These are phyloP conservation scores for Littorina saxatilis DNA, from an alignment of 1,140 invertebrate species.

Conservation along the genomic window DNA sequence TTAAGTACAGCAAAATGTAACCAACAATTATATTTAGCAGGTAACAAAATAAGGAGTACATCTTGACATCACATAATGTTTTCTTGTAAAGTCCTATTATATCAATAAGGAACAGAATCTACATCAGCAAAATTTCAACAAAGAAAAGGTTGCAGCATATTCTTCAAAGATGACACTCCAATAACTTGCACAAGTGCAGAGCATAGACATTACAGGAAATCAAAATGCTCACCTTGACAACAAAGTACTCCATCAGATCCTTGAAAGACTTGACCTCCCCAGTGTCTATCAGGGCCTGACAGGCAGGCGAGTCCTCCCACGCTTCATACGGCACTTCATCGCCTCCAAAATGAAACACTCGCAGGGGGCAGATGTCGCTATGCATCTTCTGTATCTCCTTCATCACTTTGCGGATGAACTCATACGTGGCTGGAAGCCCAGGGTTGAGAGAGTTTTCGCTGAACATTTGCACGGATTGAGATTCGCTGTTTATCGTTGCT, in stretches of 20 bases:
- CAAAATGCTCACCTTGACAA: constrained; percentile 56
- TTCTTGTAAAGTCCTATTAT: too few species aligned
- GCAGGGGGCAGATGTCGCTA: constrained; percentile 61
- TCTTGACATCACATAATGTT: too few species aligned
- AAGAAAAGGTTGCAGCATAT: too few species aligned
- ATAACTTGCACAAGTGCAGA: too few species aligned
- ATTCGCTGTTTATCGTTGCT: constrained; percentile 29
- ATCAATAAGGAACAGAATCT: too few species aligned
- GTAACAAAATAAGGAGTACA: too few species aligned
- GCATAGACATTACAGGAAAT: too few species aligned
- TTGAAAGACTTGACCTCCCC: constrained; percentile 51
- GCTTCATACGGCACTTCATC: constrained; percentile 70
- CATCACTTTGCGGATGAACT: constrained; percentile 68
- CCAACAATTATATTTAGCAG: too few species aligned
- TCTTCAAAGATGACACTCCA: too few species aligned
- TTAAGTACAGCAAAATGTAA: too few species aligned
- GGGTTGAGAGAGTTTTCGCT: constrained; percentile 71
- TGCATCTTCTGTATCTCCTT: constrained; percentile 64
- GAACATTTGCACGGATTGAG: constrained; percentile 66
- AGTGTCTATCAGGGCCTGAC: constrained; percentile 55
- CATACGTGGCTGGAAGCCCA: constrained; percentile 68
- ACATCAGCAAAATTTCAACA: too few species aligned
- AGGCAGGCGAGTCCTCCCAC: constrained; percentile 68
- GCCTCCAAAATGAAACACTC: constrained; percentile 71
- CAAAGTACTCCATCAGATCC: constrained; percentile 68